Evolutionary conservation across 2,113 vertebrate genomes (phyloP), one percentile per base, ranked within the genome.

Genomic region (Mirounga angustirostris): DNA sequence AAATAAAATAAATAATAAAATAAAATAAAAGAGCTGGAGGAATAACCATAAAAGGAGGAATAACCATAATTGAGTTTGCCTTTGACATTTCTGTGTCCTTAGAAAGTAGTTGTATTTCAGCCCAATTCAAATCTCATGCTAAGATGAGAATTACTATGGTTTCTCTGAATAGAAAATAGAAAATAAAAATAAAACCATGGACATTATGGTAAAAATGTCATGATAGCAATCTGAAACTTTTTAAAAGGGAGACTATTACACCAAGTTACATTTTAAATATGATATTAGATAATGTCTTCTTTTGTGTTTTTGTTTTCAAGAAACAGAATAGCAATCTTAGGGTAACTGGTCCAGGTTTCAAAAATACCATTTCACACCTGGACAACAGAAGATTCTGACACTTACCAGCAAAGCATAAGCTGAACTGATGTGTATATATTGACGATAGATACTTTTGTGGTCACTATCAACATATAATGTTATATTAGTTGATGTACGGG

Each of bases 11-110:
- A 36, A 36, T 36, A 36, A 36, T 36, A 36, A 36, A 36, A 36
- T 36, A 36, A 36, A 36, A 36, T 36, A 36, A 40, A 67, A 30
- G 19, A 79, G 0, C 40, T 80, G 8, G 6, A 89, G 10, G 4
- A 71, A 80, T 56, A 50, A n/a, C n/a, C 2, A 61, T 43, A 13
- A 91, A 76, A 43, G 4, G 9, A 89, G 14, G 3, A 71, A 80
- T 50, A 40, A 43, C 10, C 1, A 50, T 36, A 19, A 94, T 46
- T 95, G 30, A 84, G 40, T 61, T 88, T 95, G 7, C 81, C 46
- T 76, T 93, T 87, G 56, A 54, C 30, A 83, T 95, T 94, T 97
- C 26, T 90, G 10, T 92, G n/a, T 89, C 10, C n/a, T 59, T 82
- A 24, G 19, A 88, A 96, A 73, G 11, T 82, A 73, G 71, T 80